Evolutionary conservation across 2,888 invertebrate species (phyloP), one percentile per base, ranked within the genome.

Genomic region (Yponomeuta cagnagella): DNA sequence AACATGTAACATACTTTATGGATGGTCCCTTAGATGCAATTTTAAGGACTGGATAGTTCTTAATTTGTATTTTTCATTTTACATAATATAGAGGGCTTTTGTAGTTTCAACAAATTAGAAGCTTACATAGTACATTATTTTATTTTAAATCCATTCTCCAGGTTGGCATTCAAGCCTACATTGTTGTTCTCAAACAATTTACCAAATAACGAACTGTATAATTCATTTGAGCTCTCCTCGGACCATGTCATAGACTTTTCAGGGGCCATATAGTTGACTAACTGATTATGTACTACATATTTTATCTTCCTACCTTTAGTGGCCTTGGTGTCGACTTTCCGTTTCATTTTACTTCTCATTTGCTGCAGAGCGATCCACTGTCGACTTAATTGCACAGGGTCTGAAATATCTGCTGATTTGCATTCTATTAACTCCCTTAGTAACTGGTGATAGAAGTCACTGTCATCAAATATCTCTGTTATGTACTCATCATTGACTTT

Each of bases 381-480:
- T 75, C 96, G 94, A 81, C 97, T 96, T 66, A 98, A 93, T 77
- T 97, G 96, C 10, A 96, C 93, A 0, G 98, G 97, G 89, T 97
- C 98, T 0, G 95, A 95, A 10, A 96, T 93, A 78, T 96, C 95
- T 3, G 95, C 94, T 0, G 97, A 96, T 87, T 98, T 98, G 75
- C 96, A 95, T 83, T 99, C 98, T 74, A 99, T 98, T 63, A 99
- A 90, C 84, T 99, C 98, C 74, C 97, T 93, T 66, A 99, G 89
- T 71, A 98, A 92, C 79, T 98, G 97, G 85, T 98, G 98, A 86
- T 99, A 99, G 85, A 99, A 99, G 83, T 99, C 99, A 78, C 96
- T 97, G 81, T 99, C 99, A 84, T 99, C 98, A 89, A 97, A 99
- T 78, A 99, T 96, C 88, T 99, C 97, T 0, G 93, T 79, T 79